Conservation (phyloP, 2,797 vertebrate species). For the Momotus momota region DNA sequence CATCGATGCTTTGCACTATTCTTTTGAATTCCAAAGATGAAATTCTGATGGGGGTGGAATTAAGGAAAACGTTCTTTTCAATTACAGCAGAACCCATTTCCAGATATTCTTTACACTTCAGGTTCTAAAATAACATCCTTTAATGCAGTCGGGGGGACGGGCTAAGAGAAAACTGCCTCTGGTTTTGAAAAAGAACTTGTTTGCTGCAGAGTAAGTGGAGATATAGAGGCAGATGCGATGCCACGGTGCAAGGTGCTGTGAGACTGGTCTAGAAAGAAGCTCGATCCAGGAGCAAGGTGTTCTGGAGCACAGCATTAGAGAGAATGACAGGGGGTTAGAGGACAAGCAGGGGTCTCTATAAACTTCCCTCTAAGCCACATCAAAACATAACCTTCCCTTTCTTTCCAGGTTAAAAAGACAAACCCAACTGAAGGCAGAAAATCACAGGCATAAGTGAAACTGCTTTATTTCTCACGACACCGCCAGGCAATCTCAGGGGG, state of each 20-base stretch:
- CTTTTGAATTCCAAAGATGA: background rate
- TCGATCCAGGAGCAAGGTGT: background rate
- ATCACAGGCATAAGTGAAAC: background rate
- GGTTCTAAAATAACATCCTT: background rate
- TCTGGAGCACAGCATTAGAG: background rate
- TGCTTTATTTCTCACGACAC: background rate
- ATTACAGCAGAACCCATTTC: background rate
- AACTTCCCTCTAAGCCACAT: background rate
- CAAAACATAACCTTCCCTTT: background rate
- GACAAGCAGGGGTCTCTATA: background rate
- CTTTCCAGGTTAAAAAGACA: background rate
- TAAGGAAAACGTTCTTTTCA: background rate
- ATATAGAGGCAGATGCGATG: background rate
- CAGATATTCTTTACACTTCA: background rate
- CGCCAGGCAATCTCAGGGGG: background rate
- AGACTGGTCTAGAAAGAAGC: background rate
- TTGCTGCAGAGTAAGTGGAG: background rate
- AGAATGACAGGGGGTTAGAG: background rate
- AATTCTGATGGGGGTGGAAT: background rate
- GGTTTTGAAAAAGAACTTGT: background rate
- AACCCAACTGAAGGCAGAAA: background rate
- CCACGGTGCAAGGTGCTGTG: rapidly evolving
- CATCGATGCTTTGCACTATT: background rate
- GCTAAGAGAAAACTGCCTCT: background rate
- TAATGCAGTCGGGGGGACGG: background rate